Evolutionary conservation across 2,888 invertebrate genomes (phyloP).

Genomic region (Eristalinus aeneus): DNA sequence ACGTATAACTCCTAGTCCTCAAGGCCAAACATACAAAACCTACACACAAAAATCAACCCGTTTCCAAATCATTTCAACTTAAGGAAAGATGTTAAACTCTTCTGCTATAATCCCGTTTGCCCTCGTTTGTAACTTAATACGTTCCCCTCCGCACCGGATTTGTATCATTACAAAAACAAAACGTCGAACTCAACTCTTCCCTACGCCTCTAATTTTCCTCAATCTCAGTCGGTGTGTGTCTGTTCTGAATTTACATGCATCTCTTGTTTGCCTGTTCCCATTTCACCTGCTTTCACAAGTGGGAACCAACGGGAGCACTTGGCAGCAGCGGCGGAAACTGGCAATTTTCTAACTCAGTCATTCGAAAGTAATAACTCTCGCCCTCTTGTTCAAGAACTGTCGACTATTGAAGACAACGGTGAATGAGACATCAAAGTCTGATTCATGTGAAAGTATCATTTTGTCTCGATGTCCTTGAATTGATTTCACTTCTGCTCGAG

Average conservation of each 20-base stretch:
- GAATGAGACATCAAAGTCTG: conserved; percentile 61
- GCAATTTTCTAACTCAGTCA: conserved; percentile 67
- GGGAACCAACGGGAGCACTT: conserved; percentile 1
- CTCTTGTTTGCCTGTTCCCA: conserved; percentile 43
- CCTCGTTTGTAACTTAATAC: conserved; percentile 37
- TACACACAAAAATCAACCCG: background rate
- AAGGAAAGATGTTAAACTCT: background rate
- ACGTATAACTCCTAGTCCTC: background rate
- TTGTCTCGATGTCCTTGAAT: conserved; percentile 48
- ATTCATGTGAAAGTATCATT: conserved; percentile 57
- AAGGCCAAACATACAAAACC: background rate
- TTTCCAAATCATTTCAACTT: background rate
- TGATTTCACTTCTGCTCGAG: background rate
- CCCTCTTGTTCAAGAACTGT: background rate
- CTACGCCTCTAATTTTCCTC: conserved; percentile 48
- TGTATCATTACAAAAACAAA: conserved; percentile 42
- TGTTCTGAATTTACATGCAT: conserved; percentile 30
- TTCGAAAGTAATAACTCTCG: conserved; percentile 58
- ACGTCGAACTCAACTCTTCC: conserved; percentile 16
- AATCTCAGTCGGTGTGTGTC: conserved; percentile 12
- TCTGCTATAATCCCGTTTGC: conserved; percentile 18
- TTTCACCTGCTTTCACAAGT: conserved; percentile 44
- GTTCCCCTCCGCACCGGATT: conserved; percentile 16
- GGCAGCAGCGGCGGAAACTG: conserved; percentile 36
- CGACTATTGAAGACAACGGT: conserved; percentile 5